A percentile compares a stretch with the other conserved stretches of the same genome.
Evolutionary conservation across 2,888 invertebrate species (phyloP).

Genomic region (Acanthosepion esculentum): DNA sequence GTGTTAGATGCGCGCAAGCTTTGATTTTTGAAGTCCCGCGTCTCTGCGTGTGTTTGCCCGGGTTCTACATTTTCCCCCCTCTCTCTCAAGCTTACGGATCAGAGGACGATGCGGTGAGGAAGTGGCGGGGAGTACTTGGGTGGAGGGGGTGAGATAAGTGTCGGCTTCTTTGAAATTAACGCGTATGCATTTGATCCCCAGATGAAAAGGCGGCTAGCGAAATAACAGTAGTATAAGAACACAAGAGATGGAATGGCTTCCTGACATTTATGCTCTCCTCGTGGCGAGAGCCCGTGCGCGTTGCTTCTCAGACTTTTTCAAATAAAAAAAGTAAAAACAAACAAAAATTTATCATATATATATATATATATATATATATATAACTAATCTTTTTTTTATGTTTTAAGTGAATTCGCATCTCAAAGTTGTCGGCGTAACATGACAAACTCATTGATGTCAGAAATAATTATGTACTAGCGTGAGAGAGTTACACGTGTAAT

Average conservation of each 20-base stretch:
- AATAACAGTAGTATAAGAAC: background rate
- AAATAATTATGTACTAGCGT: background rate
- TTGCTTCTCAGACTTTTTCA: background rate
- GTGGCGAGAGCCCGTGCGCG: background rate
- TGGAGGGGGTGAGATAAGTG: background rate
- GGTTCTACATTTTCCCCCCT: too few species aligned
- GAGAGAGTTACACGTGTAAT: background rate
- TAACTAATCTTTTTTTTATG: background rate
- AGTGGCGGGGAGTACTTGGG: background rate
- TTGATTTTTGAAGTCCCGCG: too few species aligned
- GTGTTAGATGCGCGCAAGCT: background rate
- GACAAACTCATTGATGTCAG: background rate
- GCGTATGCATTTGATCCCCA: background rate
- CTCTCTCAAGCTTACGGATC: background rate
- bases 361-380: background rate
- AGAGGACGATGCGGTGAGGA: background rate
- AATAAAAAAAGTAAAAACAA: background rate
- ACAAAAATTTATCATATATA: background rate
- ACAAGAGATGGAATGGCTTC: background rate
- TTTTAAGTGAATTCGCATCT: background rate
- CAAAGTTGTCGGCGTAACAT: background rate
- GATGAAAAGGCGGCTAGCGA: background rate
- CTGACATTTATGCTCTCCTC: background rate
- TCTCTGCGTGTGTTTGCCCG: too few species aligned
- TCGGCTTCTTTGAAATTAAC: background rate